A percentile compares a stretch with the other conserved stretches of the same genome.
These are phyloP conservation scores for Tringa solitaria DNA, from an alignment of 2,113 vertebrate species.

Conservation along the genomic window DNA sequence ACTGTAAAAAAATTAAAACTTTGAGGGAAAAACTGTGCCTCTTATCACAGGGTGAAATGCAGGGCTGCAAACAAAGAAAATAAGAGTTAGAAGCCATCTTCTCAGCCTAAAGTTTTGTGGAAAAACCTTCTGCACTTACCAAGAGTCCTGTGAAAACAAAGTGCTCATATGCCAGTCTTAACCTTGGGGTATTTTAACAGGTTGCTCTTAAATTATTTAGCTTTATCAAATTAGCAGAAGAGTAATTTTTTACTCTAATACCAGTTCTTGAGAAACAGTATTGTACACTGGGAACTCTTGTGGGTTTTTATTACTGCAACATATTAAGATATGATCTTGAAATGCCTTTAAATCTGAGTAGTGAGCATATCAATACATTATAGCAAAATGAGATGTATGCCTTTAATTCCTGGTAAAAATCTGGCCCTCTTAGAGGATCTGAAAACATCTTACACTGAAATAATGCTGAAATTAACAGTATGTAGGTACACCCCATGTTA, in stretches of 20 bases:
- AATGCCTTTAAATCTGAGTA: neutral
- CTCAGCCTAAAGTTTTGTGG: neutral
- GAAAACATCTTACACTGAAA: neutral
- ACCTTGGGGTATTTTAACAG: neutral
- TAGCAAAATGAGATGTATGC: neutral
- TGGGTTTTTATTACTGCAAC: neutral
- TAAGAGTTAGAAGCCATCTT: neutral
- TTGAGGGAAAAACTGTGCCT: neutral
- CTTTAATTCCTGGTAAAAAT: neutral
- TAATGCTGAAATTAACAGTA: neutral
- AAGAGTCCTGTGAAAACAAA: neutral
- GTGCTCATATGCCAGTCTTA: neutral
- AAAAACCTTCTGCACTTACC: neutral
- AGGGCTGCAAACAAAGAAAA: neutral
- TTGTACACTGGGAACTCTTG: neutral
- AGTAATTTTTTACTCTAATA: neutral
- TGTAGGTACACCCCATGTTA: neutral
- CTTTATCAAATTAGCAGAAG: neutral
- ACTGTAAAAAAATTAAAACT: constrained; percentile 30
- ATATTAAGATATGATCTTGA: neutral
- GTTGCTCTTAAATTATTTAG: neutral
- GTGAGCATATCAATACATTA: neutral
- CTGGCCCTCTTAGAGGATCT: neutral
- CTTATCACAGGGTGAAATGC: neutral
- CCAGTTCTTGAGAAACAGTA: neutral